Evolutionary conservation across 2,888 invertebrate genomes (phyloP), one percentile per base, ranked within the genome.

Genomic region (Tridacna crocea): DNA sequence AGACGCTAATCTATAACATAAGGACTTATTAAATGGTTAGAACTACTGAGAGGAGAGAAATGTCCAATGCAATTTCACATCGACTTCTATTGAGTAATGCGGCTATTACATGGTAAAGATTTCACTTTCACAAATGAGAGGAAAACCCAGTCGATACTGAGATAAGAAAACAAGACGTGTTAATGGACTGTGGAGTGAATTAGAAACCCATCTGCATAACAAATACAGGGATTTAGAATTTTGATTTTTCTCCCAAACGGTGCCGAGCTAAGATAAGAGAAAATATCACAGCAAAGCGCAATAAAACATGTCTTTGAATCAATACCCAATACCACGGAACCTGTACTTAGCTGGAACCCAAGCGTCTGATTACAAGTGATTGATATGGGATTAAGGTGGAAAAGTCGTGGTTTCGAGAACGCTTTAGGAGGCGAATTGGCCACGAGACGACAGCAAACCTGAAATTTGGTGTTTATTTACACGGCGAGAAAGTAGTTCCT

Each of bases 171-270:
- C 60, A n/a, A 3, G 63, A 65, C 27, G 65, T 75, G 75, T 75
- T 75, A 75, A 75, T 75, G 65, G 61, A 48, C 66, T 65, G 26
- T 11, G 46, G 65, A 75, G 61, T 22, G 76, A 72, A 80, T 80
- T 76, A 80, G 75, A 65, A 80, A 80, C 22, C 80, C 75, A 80
- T 80, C 76, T 80, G 80, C 80, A 80, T 80, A 80, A n/a, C 22
- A 73, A 76, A 76, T 68, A 68, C 63, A 17, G 58, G 36, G 80
- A 80, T 75, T 76, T 76, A 80, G 76, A 76, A 74, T 80, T 36
- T 77, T 61, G 55, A 80, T 76, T 72, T 72, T 61, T 55, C 61
- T 51, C 58, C 48, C 48, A 47, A 60, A 27, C 63, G 51, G 58
- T 76, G 80, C 55, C 65, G 48, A 47, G 60, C 51, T 36, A 76